Conservation (phyloP, 23 tunicate species). For the Styela plicata region DNA sequence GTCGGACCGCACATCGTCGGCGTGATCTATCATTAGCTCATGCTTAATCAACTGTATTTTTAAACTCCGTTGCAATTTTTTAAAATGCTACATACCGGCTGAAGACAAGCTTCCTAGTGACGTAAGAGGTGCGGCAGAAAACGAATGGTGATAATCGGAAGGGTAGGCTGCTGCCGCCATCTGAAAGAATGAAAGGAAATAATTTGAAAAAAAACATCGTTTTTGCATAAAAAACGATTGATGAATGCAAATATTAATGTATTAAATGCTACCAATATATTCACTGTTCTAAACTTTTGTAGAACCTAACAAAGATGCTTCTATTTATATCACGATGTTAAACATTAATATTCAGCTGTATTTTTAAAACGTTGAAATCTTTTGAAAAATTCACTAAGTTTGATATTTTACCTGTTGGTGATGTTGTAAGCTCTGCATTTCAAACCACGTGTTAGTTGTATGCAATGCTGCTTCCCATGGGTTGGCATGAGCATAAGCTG, state of each 20-base stretch:
- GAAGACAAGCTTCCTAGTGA: slow-evolving; percentile 43
- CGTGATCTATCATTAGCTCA: too few relatives aligned
- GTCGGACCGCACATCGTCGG: too few relatives aligned
- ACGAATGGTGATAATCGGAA: slow-evolving; percentile 50
- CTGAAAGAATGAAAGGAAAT: slow-evolving; percentile 31
- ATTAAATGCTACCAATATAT: too few relatives aligned
- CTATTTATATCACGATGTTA: neutral
- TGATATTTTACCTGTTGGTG: slow-evolving; percentile 9
- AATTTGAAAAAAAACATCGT: too few relatives aligned
- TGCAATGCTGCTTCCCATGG: slow-evolving; percentile 91
- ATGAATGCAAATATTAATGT: too few relatives aligned
- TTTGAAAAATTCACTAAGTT: too few relatives aligned
- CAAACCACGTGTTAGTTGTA: slow-evolving; percentile 74
- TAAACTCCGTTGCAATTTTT: too few relatives aligned
- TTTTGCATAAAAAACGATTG: too few relatives aligned
- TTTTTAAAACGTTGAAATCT: too few relatives aligned
- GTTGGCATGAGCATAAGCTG: slow-evolving; percentile 34
- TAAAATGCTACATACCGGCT: slow-evolving; percentile 1
- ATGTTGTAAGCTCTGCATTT: slow-evolving; percentile 49
- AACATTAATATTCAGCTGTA: neutral
- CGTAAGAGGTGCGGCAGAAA: slow-evolving; percentile 48
- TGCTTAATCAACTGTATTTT: too few relatives aligned
- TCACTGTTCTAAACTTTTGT: too few relatives aligned
- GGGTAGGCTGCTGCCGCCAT: slow-evolving; percentile 58
- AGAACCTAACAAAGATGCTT: too few relatives aligned